Evolutionary conservation across 2,888 invertebrate genomes (phyloP).

Genomic region (Eupithecia dodoneata): DNA sequence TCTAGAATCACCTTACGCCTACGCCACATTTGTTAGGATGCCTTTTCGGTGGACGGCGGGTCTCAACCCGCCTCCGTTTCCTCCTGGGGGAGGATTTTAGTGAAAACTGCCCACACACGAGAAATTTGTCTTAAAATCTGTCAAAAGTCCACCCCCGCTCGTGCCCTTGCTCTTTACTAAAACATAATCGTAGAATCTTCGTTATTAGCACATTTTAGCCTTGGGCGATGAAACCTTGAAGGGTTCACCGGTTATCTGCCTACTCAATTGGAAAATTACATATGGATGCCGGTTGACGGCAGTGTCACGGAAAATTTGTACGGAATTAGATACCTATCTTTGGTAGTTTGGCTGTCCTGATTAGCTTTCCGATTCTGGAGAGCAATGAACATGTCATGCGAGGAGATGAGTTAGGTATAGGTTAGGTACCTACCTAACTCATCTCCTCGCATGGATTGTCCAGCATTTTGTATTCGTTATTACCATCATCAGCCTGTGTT

Average conservation of each 20-base stretch:
- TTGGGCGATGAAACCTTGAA: background rate
- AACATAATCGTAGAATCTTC: background rate
- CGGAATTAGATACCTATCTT: constrained; percentile 1
- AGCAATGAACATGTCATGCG: background rate
- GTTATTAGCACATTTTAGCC: constrained; percentile 12
- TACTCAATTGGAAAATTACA: constrained; percentile 14
- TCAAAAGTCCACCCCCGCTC: background rate
- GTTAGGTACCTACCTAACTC: too few species aligned
- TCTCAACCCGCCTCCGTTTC: too few species aligned
- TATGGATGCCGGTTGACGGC: background rate
- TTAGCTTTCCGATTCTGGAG: background rate
- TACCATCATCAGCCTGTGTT: too few species aligned
- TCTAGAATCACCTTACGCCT: background rate
- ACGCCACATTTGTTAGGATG: background rate
- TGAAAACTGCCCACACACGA: background rate
- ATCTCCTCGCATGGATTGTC: too few species aligned
- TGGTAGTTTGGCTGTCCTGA: constrained; percentile 2
- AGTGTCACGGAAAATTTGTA: constrained; percentile 12
- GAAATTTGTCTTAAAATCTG: background rate
- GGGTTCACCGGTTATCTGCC: constrained; percentile 5
- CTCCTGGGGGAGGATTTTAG: background rate
- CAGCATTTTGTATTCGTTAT: too few species aligned
- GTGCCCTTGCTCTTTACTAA: background rate
- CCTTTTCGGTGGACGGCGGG: background rate
- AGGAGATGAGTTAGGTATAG: background rate